Conservation (phyloP, 1,140 invertebrate species). For the Lepidotrigona ventralis region DNA sequence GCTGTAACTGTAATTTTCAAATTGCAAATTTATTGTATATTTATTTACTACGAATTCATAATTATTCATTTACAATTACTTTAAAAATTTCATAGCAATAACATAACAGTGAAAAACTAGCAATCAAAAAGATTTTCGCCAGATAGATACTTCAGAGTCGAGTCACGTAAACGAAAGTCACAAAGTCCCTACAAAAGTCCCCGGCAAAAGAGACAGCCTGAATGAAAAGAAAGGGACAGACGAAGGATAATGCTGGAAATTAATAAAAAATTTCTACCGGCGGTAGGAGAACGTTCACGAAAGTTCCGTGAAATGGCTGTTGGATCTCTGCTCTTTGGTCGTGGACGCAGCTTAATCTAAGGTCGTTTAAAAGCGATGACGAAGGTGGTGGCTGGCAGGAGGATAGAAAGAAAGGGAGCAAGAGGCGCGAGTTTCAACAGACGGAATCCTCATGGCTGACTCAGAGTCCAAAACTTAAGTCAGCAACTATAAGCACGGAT, state of each 20-base stretch:
- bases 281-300: background rate
- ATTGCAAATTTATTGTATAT: too few relatives aligned
- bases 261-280: background rate
- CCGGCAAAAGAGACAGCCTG: background rate
- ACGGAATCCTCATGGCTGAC: slow-evolving; percentile 63
- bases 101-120: too few relatives aligned
- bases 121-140: too few relatives aligned
- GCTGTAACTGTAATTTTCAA: too few relatives aligned
- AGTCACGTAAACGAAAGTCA: too few relatives aligned
- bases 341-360: slow-evolving; percentile 52
- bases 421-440: slow-evolving; percentile 46
- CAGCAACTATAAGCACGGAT: slow-evolving; percentile 55
- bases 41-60: too few relatives aligned
- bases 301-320: background rate
- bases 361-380: slow-evolving; percentile 13
- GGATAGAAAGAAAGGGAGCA: slow-evolving; percentile 35
- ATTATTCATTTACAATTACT: too few relatives aligned
- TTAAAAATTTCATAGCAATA: too few relatives aligned
- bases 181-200: too few relatives aligned
- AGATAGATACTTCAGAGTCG: too few relatives aligned
- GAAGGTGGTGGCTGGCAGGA: slow-evolving; percentile 28
- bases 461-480: slow-evolving; percentile 56
- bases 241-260: background rate
- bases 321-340: background rate
- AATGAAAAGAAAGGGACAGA: background rate